A percentile compares a stretch with the other conserved stretches of the same genome.
phyloP scores from a whole-genome alignment of 2,113 vertebrate species.

The Clupea harengus region DNA sequence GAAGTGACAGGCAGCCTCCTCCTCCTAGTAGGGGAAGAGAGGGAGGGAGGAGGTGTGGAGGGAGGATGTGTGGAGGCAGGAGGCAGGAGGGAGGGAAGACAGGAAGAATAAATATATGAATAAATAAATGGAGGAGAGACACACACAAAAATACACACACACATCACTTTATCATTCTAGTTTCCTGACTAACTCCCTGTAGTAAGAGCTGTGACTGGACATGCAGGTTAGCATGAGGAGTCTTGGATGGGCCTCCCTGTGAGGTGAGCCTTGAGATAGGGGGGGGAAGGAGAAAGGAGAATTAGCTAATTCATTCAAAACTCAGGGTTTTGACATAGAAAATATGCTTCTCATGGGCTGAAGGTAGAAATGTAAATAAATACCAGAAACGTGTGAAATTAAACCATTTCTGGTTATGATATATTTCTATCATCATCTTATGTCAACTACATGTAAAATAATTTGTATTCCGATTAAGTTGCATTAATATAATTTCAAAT shows the following conservation, averaged over 20 bases:
- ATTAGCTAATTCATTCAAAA: not conserved
- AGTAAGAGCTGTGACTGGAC: not conserved
- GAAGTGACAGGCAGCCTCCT: constrained; percentile 65
- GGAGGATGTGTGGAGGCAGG: not conserved
- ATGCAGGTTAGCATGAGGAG: not conserved
- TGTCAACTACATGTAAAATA: not conserved
- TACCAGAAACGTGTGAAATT: not conserved
- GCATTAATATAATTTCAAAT: not conserved
- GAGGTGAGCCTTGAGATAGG: not conserved
- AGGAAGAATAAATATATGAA: constrained; percentile 44
- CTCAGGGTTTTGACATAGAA: not conserved
- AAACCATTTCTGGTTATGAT: too few species aligned
- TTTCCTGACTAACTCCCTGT: not conserved
- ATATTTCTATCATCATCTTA: too few species aligned
- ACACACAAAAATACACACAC: constrained; percentile 46
- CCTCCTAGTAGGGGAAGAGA: constrained; percentile 40
- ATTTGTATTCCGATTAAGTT: not conserved
- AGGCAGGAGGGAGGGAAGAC: not conserved
- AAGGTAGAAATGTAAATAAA: not conserved
- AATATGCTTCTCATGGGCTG: not conserved
- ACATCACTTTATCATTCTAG: constrained; percentile 26
- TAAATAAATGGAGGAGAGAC: constrained; percentile 38
- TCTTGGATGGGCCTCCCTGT: too few species aligned
- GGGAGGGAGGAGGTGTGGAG: not conserved
- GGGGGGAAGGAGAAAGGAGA: not conserved